phyloP scores from a whole-genome alignment of 2,113 vertebrate species.

The Tenebrosternarchus preto region DNA sequence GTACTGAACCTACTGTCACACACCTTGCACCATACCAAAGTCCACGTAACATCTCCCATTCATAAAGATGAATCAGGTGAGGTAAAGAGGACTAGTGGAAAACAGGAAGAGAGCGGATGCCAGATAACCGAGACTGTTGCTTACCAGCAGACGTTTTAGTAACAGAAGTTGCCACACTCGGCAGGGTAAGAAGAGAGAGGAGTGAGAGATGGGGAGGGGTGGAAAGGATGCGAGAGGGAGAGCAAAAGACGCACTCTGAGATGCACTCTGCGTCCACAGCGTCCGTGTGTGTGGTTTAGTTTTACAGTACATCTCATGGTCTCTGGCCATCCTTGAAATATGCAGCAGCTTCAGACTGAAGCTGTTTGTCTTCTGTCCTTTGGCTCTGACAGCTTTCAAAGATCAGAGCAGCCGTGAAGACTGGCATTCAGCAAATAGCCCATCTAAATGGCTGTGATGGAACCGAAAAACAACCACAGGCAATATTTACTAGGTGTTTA shows the following conservation, averaged over 20 bases:
- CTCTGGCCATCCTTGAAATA: not conserved
- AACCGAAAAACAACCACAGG: not conserved
- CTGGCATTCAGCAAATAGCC: not conserved
- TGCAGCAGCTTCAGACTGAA: not conserved
- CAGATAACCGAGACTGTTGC: conserved; percentile 25
- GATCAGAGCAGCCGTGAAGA: not conserved
- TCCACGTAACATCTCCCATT: not conserved
- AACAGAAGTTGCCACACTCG: not conserved
- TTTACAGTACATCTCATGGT: too few relatives aligned
- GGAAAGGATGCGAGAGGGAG: conserved; percentile 3
- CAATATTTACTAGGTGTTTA: not conserved
- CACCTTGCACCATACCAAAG: not conserved
- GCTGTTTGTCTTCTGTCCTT: too few relatives aligned
- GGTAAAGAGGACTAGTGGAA: not conserved
- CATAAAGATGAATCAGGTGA: not conserved
- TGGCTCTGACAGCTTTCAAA: too few relatives aligned
- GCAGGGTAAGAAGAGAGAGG: not conserved
- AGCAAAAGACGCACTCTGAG: not conserved
- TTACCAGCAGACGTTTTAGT: conserved; percentile 31
- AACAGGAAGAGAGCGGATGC: not conserved
- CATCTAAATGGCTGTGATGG: not conserved
- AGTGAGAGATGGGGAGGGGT: not conserved
- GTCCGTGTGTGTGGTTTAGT: too few relatives aligned
- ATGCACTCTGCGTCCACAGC: not conserved
- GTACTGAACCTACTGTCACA: not conserved